A percentile compares a stretch with the other conserved stretches of the same genome.
Evolutionary conservation across 2,888 invertebrate genomes (phyloP).

Genomic region (Nymphalis c-album): DNA sequence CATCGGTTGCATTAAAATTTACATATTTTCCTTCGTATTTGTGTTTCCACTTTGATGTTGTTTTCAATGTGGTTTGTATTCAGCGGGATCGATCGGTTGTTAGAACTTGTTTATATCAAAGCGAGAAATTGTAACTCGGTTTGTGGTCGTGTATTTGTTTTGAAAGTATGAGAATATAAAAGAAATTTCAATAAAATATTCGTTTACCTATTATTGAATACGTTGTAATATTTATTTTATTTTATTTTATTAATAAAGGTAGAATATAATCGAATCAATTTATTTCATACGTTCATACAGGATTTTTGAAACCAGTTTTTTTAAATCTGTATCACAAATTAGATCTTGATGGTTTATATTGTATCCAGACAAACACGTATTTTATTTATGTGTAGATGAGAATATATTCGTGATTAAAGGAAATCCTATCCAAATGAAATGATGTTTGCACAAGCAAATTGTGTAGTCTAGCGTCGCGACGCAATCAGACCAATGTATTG

Average conservation of each 20-base stretch:
- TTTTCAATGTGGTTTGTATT: conserved; percentile 58
- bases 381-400: conserved; percentile 12
- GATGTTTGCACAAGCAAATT: conserved; percentile 53
- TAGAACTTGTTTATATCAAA: conserved; percentile 42
- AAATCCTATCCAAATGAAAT: conserved; percentile 45
- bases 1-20: conserved; percentile 71
- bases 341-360: too few species aligned
- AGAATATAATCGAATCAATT: too few species aligned
- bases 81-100: conserved; percentile 41
- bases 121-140: conserved; percentile 41
- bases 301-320: not conserved
- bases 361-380: not conserved
- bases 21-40: conserved; percentile 75
- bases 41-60: conserved; percentile 72
- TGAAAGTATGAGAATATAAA: conserved; percentile 26
- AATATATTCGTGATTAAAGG: conserved; percentile 20
- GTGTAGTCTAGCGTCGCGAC: conserved; percentile 60
- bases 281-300: not conserved
- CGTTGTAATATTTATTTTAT: not conserved
- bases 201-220: not conserved
- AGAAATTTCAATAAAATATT: not conserved
- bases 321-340: not conserved
- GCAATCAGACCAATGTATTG: conserved; percentile 69
- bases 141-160: conserved; percentile 37
- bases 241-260: not conserved